Conservation (phyloP, 2,888 invertebrate genomes). For the Xanthia togata region DNA sequence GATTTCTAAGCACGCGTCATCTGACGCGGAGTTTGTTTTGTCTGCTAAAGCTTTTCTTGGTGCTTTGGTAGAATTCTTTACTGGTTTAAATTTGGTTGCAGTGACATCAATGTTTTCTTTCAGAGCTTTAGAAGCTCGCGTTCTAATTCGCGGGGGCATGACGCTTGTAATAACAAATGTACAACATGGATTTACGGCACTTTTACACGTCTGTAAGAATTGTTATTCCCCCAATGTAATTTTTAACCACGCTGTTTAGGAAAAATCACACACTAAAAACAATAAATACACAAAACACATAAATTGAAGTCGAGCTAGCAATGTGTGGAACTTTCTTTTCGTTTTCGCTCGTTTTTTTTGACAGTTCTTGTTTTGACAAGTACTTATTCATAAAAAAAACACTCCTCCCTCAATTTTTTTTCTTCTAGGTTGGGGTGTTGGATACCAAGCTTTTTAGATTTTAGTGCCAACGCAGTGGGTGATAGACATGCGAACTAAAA, state of each 20-base stretch:
- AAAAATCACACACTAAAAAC: neutral
- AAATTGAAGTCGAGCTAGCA: neutral
- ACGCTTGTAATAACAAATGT: slow-evolving; percentile 65
- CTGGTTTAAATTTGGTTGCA: slow-evolving; percentile 68
- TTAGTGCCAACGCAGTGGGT: neutral
- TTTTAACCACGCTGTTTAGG: neutral
- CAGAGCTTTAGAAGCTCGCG: slow-evolving; percentile 72
- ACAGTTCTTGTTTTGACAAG: slow-evolving; percentile 50
- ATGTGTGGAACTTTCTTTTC: slow-evolving; percentile 46
- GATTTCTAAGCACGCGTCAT: slow-evolving; percentile 76
- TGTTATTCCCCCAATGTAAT: neutral
- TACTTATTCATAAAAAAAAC: neutral
- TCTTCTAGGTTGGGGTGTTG: neutral
- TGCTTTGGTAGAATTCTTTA: slow-evolving; percentile 68
- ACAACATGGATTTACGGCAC: slow-evolving; percentile 31
- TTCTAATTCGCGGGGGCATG: slow-evolving; percentile 84
- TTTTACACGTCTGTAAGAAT: slow-evolving; percentile 5
- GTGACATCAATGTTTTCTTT: slow-evolving; percentile 79
- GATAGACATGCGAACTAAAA: too few relatives aligned
- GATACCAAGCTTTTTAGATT: neutral
- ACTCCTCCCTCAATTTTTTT: neutral
- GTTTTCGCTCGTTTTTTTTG: slow-evolving; percentile 80
- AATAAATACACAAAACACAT: neutral
- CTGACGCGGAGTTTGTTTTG: slow-evolving; percentile 86
- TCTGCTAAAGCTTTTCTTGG: slow-evolving; percentile 81